Evolutionary conservation across 2,797 vertebrate genomes (phyloP).

Genomic region (Enteromius thamalakanensis): DNA sequence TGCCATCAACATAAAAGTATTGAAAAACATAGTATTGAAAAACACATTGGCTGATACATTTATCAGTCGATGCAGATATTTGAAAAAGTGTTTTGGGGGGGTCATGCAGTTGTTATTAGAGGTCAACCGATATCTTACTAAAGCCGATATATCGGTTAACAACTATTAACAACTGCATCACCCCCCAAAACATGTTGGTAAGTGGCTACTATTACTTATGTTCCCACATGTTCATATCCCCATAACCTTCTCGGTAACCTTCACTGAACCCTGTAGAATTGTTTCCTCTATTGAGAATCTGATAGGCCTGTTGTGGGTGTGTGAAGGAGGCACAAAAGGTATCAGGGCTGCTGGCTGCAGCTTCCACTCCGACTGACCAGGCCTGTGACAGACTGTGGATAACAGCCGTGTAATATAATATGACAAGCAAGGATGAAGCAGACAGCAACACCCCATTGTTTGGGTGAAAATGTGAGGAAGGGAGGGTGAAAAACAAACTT

Average conservation of each 20-base stretch:
- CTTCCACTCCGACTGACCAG: background rate
- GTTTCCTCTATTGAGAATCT: slow-evolving; percentile 38
- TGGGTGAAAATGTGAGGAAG: slow-evolving; percentile 11
- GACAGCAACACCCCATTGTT: slow-evolving; percentile 1
- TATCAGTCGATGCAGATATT: too few relatives aligned
- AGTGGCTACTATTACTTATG: background rate
- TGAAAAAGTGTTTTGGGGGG: too few relatives aligned
- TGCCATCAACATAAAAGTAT: too few relatives aligned
- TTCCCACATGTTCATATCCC: background rate
- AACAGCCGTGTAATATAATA: slow-evolving; percentile 25
- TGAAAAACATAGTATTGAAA: too few relatives aligned
- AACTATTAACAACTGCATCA: background rate
- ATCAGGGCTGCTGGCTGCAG: background rate
- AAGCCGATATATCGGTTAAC: too few relatives aligned
- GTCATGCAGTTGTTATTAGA: too few relatives aligned
- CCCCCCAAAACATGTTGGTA: background rate
- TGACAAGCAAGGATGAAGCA: slow-evolving; percentile 17
- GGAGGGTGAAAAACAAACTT: slow-evolving; percentile 1
- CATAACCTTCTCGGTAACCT: background rate
- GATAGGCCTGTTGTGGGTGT: slow-evolving; percentile 36
- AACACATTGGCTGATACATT: too few relatives aligned
- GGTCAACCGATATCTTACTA: too few relatives aligned
- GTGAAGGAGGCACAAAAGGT: slow-evolving; percentile 27
- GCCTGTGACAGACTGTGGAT: slow-evolving; percentile 3
- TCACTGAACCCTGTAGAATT: background rate